phyloP scores from a whole-genome alignment of 30 jellyfish, hydroid and myxozoan genomes.

The Kudoa iwatai region DNA sequence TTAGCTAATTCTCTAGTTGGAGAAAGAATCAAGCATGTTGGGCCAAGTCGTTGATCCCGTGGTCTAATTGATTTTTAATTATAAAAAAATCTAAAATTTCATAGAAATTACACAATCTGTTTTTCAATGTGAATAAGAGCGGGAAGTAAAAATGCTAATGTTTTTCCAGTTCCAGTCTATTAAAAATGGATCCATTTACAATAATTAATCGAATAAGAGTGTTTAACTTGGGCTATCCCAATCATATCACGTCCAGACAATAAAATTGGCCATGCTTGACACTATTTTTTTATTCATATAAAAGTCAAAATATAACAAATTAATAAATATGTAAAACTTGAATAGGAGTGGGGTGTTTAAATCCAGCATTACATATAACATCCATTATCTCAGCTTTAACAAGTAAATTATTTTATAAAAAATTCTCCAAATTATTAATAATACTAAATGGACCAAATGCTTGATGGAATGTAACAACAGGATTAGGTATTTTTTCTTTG shows the following conservation, averaged over 20 bases:
- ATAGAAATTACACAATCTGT: slow-evolving; percentile 12
- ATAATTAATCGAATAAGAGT: neutral
- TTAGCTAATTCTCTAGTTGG: slow-evolving; percentile 96
- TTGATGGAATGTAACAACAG: neutral
- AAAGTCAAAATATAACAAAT: neutral
- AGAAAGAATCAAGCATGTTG: slow-evolving; percentile 57
- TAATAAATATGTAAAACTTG: slow-evolving; percentile 11
- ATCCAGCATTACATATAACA: slow-evolving; percentile 19
- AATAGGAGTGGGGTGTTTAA: slow-evolving; percentile 44
- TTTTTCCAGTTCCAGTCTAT: slow-evolving; percentile 96
- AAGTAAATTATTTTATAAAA: too few species aligned
- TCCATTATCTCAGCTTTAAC: slow-evolving; percentile 46
- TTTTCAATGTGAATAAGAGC: slow-evolving; percentile 70
- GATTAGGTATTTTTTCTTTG: neutral
- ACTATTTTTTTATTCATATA: slow-evolving; percentile 3
- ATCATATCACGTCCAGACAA: slow-evolving; percentile 45
- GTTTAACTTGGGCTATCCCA: slow-evolving; percentile 71
- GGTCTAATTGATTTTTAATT: slow-evolving; percentile 8
- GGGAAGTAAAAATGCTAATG: slow-evolving; percentile 70
- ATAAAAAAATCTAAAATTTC: neutral
- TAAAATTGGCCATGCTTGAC: slow-evolving; percentile 91
- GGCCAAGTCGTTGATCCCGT: slow-evolving; percentile 31
- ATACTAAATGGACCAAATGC: neutral
- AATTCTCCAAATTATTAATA: too few species aligned
- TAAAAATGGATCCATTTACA: neutral